Base-by-base conservation (phyloP, 1,140 invertebrate genomes). In the Drosophila rufa region DNA sequence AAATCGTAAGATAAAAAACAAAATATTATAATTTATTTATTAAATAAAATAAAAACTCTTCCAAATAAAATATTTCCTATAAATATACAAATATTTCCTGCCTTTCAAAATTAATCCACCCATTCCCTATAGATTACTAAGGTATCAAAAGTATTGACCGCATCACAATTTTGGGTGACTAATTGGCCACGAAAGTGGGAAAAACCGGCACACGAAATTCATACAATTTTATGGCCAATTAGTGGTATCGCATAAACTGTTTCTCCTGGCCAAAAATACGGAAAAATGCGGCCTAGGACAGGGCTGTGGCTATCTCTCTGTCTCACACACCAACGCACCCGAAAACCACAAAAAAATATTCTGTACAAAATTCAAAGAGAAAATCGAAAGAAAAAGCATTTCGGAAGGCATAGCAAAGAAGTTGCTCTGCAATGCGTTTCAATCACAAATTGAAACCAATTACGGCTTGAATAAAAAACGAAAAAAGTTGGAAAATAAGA, bases 161-260 rank as follows among this genome's bases (percentile, higher is more conserved):
- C 36, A 50, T 38, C 69, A 38, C 53, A 73, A 73, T 73, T 73
- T 60, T 60, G 25, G 53, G 70, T 74, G 70, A 74, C 70, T 74
- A 73, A 74, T 73, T 74, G 70, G 45, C 70, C 55, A 74, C 68
- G 38, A 60, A 74, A 74, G 55, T 60, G 68, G 66, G 68, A 73
- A 73, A 73, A 74, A 74, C 70, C 67, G 17, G 11, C 70, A 51
- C 70, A 60, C 60, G 46, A 73, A 73, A 73, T 74, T 74, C 50
- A 74, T 74, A 60, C 45, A 73, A 73, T 73, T 74, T 74, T 73
- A 74, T 74, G 70, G 68, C 70, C 70, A 74, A 74, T 74, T 74
- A 74, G 68, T 74, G 70, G 70, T 38, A 51, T 73, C 67, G 42
- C 55, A 74, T 74, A 74, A 74, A 73, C 70, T 74, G 68, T 30